Base-by-base conservation (phyloP, 2,888 invertebrate species). In the Sylvicola cinctus region DNA sequence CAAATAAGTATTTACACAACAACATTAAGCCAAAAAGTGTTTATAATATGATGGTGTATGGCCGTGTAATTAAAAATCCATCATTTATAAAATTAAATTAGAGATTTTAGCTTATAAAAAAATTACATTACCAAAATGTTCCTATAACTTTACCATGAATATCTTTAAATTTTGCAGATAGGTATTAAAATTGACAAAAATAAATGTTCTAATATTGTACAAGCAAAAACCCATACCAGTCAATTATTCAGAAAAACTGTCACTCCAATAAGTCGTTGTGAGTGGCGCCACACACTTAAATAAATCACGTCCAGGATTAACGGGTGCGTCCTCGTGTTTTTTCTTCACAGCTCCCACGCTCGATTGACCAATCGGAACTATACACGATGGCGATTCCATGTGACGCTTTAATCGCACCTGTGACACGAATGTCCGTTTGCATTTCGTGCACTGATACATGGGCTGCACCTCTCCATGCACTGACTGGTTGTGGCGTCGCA, bases 251-350 rank as follows among this genome's bases (percentile, higher is more conserved):
- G 60, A 60, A 45, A 58, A 60, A 29, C 58, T 58, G 38, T 60
- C 60, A 40, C 59, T 59, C 60, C 60, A 60, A 39, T 60, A 60
- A 15, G 60, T 60, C 32, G 60, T 56, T 4, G 60, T 60, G 3
- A 56, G 41, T 0, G 60, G 60, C 4, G 60, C 60, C 14, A 60
- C 60, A 20, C 56, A 52, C 40, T 59, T 60, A 40, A 60, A 60
- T 6, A 60, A 45, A 45, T 60, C 60, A 25, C 53, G 46, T 4
- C 58, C 58, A 23, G 54, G 46, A 38, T 38, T 8, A 6, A 46
- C 38, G 36, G 46, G 40, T 3, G 43, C 35, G 36, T 48, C 47
- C 20, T 50, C 39, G 5, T 3, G 16, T 31, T 32, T 31, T 27
- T 31, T 31, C n/a, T 31, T 31, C 16, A 16, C 16, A n/a, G n/a